Evolutionary conservation across 2,113 vertebrate genomes (phyloP).

Genomic region (Lates calcarifer): DNA sequence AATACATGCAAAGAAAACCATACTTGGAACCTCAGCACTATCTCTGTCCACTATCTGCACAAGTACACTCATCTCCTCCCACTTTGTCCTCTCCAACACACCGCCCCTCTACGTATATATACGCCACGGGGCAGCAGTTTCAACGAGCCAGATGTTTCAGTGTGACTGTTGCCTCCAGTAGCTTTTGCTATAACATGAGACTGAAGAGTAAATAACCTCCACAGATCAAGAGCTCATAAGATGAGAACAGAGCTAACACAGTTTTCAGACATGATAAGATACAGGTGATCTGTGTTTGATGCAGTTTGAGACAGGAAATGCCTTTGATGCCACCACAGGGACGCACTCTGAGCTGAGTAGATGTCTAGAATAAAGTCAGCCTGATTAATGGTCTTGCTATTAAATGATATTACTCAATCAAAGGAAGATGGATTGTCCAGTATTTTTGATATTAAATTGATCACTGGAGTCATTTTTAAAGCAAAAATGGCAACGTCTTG

Average conservation of each 20-base stretch:
- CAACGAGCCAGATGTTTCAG: slow-evolving; percentile 37
- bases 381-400: background rate
- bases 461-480: no score
- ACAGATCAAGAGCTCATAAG: slow-evolving; percentile 9
- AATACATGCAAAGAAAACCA: slow-evolving; percentile 7
- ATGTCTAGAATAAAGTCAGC: background rate
- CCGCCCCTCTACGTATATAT: background rate
- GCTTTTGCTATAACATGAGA: slow-evolving; percentile 19
- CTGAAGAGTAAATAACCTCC: background rate
- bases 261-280: slow-evolving; percentile 7
- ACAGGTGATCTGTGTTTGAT: slow-evolving; percentile 4
- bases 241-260: background rate
- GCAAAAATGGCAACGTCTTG: no score
- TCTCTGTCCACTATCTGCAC: slow-evolving; percentile 17
- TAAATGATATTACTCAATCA: no score
- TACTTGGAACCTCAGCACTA: slow-evolving; percentile 3
- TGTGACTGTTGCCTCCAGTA: slow-evolving; percentile 10
- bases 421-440: no score
- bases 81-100: slow-evolving; percentile 21
- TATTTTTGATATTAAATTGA: no score
- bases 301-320: background rate
- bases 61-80: slow-evolving; percentile 32
- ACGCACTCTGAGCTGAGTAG: background rate
- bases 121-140: slow-evolving; percentile 6
- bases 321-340: slow-evolving; percentile 3